A percentile compares a stretch with the other conserved stretches of the same genome.
Evolutionary conservation across 2,888 invertebrate species (phyloP).

Genomic region (Phania funesta): DNA sequence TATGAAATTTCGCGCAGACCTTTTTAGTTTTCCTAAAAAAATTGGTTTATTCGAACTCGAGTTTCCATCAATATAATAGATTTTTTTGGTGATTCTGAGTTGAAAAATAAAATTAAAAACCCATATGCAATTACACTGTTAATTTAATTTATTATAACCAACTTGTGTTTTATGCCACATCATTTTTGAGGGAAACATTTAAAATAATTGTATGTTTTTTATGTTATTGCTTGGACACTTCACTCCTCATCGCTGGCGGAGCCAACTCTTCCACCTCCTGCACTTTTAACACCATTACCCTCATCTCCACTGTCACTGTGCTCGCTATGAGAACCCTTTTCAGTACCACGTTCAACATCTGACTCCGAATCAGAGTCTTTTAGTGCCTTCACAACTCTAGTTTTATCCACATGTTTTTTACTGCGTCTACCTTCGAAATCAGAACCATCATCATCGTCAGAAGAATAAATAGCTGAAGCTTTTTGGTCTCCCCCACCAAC

Average conservation of each 20-base stretch:
- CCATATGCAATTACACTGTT: too few species aligned
- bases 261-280: slow-evolving; percentile 64
- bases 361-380: slow-evolving; percentile 87
- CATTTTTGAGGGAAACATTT: neutral
- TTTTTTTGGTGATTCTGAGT: too few species aligned
- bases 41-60: too few species aligned
- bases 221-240: neutral
- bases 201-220: slow-evolving; percentile 14
- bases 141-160: slow-evolving; percentile 7
- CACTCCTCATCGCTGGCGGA: slow-evolving; percentile 69
- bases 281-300: slow-evolving; percentile 65
- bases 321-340: slow-evolving; percentile 72
- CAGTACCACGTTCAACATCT: slow-evolving; percentile 77
- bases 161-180: neutral
- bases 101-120: too few species aligned
- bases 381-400: slow-evolving; percentile 88
- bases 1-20: too few species aligned
- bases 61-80: too few species aligned
- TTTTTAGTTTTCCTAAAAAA: too few species aligned
- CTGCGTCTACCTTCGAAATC: slow-evolving; percentile 89
- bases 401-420: slow-evolving; percentile 85
- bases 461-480: slow-evolving; percentile 89
- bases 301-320: slow-evolving; percentile 66
- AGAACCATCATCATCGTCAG: slow-evolving; percentile 88
- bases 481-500: slow-evolving; percentile 70